Conservation (phyloP, 2,113 vertebrate species). For the Pterocles orientalis region DNA sequence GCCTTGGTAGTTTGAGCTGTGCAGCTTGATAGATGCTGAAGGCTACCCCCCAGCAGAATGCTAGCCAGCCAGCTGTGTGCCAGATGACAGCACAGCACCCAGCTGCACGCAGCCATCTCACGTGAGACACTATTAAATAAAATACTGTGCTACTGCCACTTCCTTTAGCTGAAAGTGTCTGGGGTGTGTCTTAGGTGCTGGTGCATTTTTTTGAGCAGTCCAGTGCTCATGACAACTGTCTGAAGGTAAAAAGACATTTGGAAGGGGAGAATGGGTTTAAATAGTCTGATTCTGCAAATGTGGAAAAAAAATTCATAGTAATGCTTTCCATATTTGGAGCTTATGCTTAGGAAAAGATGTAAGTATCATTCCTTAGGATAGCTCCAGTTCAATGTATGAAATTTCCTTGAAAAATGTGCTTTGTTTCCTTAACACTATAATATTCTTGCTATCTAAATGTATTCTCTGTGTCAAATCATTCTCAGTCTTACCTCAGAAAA, state of each 20-base stretch:
- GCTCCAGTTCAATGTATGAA: neutral
- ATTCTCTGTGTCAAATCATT: neutral
- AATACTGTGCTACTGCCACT: neutral
- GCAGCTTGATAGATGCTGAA: neutral
- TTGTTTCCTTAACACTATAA: neutral
- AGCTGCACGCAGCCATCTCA: neutral
- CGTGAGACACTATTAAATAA: neutral
- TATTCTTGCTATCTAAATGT: neutral
- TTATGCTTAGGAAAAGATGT: neutral
- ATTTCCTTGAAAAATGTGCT: neutral
- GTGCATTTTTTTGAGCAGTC: neutral
- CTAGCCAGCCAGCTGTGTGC: neutral
- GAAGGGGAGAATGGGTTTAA: neutral
- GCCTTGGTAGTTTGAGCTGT: neutral
- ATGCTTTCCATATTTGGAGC: neutral
- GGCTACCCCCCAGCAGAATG: slow-evolving; percentile 9
- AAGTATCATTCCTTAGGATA: neutral
- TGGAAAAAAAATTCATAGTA: neutral
- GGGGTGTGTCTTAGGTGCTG: neutral
- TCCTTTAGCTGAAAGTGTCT: neutral
- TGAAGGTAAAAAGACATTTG: neutral
- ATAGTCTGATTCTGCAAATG: neutral
- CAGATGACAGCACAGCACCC: slow-evolving; percentile 19
- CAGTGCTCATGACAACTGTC: neutral
- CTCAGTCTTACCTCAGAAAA: neutral